Conservation (phyloP, 2,113 vertebrate genomes). For the Bothrops jararaca region DNA sequence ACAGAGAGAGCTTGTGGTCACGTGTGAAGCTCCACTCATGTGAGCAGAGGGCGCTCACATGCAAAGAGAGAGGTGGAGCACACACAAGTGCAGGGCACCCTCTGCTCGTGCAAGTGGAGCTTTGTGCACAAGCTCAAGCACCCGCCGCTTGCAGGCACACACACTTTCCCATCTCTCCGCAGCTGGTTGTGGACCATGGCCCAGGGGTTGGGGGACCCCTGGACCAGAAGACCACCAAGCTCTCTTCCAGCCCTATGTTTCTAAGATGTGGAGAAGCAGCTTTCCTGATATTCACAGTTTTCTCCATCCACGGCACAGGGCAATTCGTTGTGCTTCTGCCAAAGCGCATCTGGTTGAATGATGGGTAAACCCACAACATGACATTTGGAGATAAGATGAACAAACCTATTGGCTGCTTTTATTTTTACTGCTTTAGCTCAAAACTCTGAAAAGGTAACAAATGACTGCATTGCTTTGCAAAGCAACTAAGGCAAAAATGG, state of each 20-base stretch:
- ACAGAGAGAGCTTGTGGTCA: fast-evolving
- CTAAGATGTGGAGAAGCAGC: not conserved
- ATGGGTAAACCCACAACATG: not conserved
- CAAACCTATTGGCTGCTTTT: too few relatives aligned
- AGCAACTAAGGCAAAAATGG: not conserved
- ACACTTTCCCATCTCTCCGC: not conserved
- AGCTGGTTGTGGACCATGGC: too few relatives aligned
- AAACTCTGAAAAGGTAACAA: not conserved
- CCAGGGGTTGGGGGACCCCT: too few relatives aligned
- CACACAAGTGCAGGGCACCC: too few relatives aligned
- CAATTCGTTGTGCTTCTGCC: not conserved
- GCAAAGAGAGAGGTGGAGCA: too few relatives aligned
- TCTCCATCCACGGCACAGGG: not conserved
- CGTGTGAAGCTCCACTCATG: too few relatives aligned
- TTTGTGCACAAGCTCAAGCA: too few relatives aligned
- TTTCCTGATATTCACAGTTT: not conserved
- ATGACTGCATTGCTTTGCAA: not conserved
- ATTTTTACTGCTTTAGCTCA: not conserved
- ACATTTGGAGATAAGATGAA: not conserved
- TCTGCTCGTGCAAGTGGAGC: not conserved
- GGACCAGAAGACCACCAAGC: not conserved
- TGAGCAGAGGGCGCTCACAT: fast-evolving
- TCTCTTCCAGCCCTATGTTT: not conserved
- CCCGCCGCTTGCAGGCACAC: fast-evolving
- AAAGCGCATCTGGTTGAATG: not conserved